Evolutionary conservation across 2,797 vertebrate species (phyloP), one percentile per base, ranked within the genome.

Genomic region (Bucorvus abyssinicus): DNA sequence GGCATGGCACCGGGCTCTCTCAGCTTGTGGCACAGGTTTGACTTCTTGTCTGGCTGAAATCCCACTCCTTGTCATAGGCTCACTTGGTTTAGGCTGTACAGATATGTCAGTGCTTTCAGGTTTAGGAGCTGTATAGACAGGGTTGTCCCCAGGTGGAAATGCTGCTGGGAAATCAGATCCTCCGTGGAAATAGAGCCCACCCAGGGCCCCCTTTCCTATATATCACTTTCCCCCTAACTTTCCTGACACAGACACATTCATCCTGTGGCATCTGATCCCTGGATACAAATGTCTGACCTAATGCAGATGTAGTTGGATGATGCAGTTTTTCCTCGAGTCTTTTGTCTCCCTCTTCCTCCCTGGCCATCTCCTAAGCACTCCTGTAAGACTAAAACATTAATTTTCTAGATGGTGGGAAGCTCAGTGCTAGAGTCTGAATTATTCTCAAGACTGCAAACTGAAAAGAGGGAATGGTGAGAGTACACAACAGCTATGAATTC

Each of bases 1-100:
- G 1, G 1, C 68, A 9, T 0, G 4, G 69, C 3, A 2, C 74
- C 0, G 0, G 47, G 45, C 78, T 60, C 65, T 49, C 45, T 22
- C 1, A 2, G 68, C 65, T 84, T 10, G 0, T 47, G 70, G 40
- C 78, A 47, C 53, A 38, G 47, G 15, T 52, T 55, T 45, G 27
- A 40, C 30, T 59, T 55, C 52, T 84, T 1, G 0, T 47, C 59
- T 5, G 0, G 24, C 21, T n/a, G 57, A 84, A 90, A 73, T 45
- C n/a, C 26, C 24, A 9, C 29, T 73, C 15, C 56, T 60, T 69
- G 24, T 50, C 21, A 0, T 13, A 52, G 61, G 13, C 10, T 70
- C 6, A 0, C 40, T 89, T 70, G 32, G 27, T 83, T 94, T 49
- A 83, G 34, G 42, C 29, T 3, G 1, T 10, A 38, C 36, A 70